These are phyloP conservation scores for Hypsibius dujardini DNA, from an alignment of 1,140 invertebrate genomes.

Conservation along the genomic window DNA sequence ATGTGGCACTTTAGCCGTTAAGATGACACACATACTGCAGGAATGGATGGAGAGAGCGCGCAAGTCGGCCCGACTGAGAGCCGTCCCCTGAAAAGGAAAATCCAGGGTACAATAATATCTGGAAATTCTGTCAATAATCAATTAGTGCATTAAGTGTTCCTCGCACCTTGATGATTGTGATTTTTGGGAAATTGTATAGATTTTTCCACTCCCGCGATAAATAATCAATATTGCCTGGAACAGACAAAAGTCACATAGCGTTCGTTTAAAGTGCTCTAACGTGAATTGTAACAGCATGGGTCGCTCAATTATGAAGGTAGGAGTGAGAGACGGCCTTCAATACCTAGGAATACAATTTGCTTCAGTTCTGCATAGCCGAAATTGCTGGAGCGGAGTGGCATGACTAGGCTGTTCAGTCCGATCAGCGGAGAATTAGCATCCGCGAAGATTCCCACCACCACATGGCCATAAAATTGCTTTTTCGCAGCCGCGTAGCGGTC, in stretches of 20 bases:
- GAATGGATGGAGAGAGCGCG: not conserved
- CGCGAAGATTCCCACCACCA: not conserved
- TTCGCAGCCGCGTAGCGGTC: not conserved
- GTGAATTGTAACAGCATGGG: no score
- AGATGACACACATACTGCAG: not conserved
- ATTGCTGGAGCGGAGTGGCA: conserved; percentile 8
- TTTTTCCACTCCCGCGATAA: not conserved
- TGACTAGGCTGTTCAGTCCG: not conserved
- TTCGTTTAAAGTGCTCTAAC: no score
- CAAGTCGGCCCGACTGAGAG: not conserved
- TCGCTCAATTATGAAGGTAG: no score
- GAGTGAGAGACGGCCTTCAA: no score
- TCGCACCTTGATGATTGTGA: not conserved
- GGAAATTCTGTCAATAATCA: no score
- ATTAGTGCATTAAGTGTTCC: no score
- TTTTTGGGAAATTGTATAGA: conserved; percentile 10
- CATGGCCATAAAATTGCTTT: not conserved
- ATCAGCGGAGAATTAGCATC: conserved; percentile 1
- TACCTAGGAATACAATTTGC: not conserved
- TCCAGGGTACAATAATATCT: no score
- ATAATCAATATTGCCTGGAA: not conserved
- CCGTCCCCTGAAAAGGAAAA: not conserved
- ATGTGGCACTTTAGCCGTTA: not conserved
- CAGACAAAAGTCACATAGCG: no score
- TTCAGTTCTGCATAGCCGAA: not conserved